Evolutionary conservation across 2,888 invertebrate genomes (phyloP).

Genomic region (Patella depressa): DNA sequence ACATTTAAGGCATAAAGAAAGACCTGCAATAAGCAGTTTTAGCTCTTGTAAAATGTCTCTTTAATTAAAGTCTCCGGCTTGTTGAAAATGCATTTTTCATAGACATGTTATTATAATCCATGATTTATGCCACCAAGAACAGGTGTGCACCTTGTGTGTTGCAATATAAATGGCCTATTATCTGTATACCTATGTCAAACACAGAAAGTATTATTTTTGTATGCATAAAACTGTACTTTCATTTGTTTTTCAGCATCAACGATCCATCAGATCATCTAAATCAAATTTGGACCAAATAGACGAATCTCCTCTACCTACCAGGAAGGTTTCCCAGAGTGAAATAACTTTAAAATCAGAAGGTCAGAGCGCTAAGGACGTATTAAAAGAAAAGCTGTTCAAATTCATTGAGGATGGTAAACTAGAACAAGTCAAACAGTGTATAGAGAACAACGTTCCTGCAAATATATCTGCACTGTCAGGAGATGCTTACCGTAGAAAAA

Average conservation of each 20-base stretch:
- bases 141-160: no score
- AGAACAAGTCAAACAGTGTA: slow-evolving; percentile 18
- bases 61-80: no score
- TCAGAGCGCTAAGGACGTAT: slow-evolving; percentile 16
- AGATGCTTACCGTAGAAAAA: slow-evolving; percentile 7
- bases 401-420: slow-evolving; percentile 28
- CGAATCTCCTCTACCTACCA: neutral
- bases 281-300: slow-evolving; percentile 3
- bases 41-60: no score
- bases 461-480: slow-evolving; percentile 13
- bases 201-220: neutral
- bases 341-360: slow-evolving; percentile 11
- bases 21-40: no score
- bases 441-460: slow-evolving; percentile 13
- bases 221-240: neutral
- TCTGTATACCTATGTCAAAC: neutral
- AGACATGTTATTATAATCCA: no score
- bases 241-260: slow-evolving; percentile 14
- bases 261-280: neutral
- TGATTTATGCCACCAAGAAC: no score
- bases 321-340: slow-evolving; percentile 18
- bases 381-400: slow-evolving; percentile 32
- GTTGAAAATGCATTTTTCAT: no score
- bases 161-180: neutral
- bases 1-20: no score